phyloP scores from a whole-genome alignment of 2,888 invertebrate genomes.

The Fragum whitleyi region DNA sequence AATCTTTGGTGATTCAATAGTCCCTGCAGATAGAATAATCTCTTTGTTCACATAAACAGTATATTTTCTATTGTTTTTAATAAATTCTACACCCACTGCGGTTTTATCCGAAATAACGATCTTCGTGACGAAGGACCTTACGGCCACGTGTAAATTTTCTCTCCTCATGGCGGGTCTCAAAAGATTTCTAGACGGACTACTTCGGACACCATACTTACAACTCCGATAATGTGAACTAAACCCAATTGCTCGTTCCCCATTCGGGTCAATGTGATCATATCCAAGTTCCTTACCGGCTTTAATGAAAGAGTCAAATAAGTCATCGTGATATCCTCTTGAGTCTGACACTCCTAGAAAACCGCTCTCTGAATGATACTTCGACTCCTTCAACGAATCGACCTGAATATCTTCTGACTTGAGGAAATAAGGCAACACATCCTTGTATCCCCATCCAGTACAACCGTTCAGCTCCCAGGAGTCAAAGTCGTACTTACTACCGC shows the following conservation, averaged over 20 bases:
- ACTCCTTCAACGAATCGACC: constrained; percentile 64
- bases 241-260: constrained; percentile 44
- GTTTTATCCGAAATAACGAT: constrained; percentile 16
- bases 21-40: constrained; percentile 82
- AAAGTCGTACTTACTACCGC: constrained; percentile 41
- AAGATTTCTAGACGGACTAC: constrained; percentile 27
- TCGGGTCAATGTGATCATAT: constrained; percentile 86
- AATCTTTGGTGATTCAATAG: constrained; percentile 82
- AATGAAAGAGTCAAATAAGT: constrained; percentile 70
- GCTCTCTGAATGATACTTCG: constrained; percentile 76
- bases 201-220: constrained; percentile 68
- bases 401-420: constrained; percentile 86
- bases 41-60: constrained; percentile 59
- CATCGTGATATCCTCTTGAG: constrained; percentile 66
- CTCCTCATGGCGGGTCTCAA: neutral
- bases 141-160: constrained; percentile 25
- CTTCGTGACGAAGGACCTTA: constrained; percentile 28
- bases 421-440: constrained; percentile 89
- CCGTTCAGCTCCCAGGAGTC: constrained; percentile 46
- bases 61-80: constrained; percentile 19
- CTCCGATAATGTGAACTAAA: constrained; percentile 41
- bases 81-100: constrained; percentile 28
- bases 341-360: constrained; percentile 78
- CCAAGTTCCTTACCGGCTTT: constrained; percentile 86
- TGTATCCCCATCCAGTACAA: constrained; percentile 90